Percentiles rank a stretch among this genome's conserved stretches.
These are phyloP conservation scores for Tetragnatha montana DNA, from an alignment of 2,888 invertebrate species.

Conservation along the genomic window DNA sequence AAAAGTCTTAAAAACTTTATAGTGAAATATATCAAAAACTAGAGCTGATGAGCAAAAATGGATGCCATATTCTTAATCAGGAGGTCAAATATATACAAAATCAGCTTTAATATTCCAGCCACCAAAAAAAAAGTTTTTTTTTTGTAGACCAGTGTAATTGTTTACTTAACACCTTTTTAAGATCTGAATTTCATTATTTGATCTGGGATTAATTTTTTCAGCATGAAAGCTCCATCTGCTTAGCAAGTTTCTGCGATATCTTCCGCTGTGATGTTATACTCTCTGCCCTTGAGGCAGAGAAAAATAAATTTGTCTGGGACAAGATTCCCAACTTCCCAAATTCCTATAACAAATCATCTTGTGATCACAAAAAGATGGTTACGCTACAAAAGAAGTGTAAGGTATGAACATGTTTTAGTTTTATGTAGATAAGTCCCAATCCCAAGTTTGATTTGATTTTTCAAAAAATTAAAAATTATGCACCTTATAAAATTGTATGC, in stretches of 20 bases:
- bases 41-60: too few relatives aligned
- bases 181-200: too few relatives aligned
- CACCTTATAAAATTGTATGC: neutral
- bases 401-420: conserved; percentile 13
- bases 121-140: too few relatives aligned
- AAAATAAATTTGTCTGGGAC: conserved; percentile 54
- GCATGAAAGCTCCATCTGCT: conserved; percentile 93
- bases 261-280: conserved; percentile 92
- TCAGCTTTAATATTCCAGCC: too few relatives aligned
- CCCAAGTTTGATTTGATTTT: neutral
- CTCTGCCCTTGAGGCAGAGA: conserved; percentile 45
- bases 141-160: too few relatives aligned
- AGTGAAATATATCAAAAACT: too few relatives aligned
- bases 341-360: conserved; percentile 39
- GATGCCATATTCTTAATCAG: too few relatives aligned
- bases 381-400: conserved; percentile 62
- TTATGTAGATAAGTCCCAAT: neutral
- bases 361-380: conserved; percentile 64
- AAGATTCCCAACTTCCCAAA: conserved; percentile 30
- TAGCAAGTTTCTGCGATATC: conserved; percentile 96
- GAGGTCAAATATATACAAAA: too few relatives aligned
- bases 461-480: neutral
- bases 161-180: too few relatives aligned
- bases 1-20: too few relatives aligned
- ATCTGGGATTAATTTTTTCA: conserved; percentile 75